phyloP scores from a whole-genome alignment of 2,113 vertebrate genomes.

The Oenanthe melanoleuca region DNA sequence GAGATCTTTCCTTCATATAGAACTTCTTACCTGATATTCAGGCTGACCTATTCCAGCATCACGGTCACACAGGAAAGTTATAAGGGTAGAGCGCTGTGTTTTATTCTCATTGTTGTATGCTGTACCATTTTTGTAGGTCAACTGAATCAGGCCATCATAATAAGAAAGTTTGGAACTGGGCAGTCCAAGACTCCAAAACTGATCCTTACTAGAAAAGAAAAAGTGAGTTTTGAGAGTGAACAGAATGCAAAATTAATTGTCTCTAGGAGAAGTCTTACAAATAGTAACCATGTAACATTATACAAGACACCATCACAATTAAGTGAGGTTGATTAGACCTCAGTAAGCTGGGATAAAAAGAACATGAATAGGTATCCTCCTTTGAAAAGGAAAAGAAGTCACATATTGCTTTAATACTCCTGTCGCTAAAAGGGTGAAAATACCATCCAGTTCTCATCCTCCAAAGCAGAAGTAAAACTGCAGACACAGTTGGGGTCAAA shows the following conservation, averaged over 20 bases:
- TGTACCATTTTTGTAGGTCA: constrained; percentile 86
- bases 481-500: neutral
- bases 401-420: neutral
- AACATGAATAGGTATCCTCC: neutral
- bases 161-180: constrained; percentile 86
- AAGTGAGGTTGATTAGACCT: neutral
- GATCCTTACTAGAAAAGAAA: constrained; percentile 33
- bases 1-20: neutral
- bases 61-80: constrained; percentile 92
- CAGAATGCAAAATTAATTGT: neutral
- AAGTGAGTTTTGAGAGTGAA: neutral
- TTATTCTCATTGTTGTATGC: constrained; percentile 83
- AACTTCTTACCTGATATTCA: constrained; percentile 86
- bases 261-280: neutral
- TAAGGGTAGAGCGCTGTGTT: constrained; percentile 82
- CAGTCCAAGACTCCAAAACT: constrained; percentile 85
- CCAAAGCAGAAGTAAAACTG: neutral
- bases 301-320: neutral
- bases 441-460: neutral
- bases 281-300: neutral
- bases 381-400: neutral
- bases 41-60: constrained; percentile 83
- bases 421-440: neutral
- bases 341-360: neutral
- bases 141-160: constrained; percentile 91